These are phyloP conservation scores for Crotophaga sulcirostris DNA, from an alignment of 2,113 vertebrate genomes.

Conservation along the genomic window DNA sequence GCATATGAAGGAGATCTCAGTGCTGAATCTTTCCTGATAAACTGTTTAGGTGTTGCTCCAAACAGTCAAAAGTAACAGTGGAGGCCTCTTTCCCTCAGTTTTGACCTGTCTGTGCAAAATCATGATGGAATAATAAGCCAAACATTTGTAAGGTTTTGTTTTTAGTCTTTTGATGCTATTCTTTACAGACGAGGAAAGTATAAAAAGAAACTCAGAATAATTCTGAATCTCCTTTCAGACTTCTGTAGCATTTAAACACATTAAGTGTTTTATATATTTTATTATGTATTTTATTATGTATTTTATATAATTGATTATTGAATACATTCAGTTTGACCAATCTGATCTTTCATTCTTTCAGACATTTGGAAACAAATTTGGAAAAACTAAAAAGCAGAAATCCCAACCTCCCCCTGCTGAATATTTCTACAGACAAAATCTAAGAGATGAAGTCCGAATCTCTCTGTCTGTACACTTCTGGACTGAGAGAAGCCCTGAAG, in stretches of 20 bases:
- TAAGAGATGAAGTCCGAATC: background rate
- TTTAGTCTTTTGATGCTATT: background rate
- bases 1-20: background rate
- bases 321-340: background rate
- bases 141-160: background rate
- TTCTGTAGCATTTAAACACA: background rate
- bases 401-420: background rate
- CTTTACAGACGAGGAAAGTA: background rate
- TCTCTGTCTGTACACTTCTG: background rate
- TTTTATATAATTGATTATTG: background rate
- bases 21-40: background rate
- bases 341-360: background rate
- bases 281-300: too few species aligned
- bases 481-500: too few species aligned
- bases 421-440: background rate
- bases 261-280: too few species aligned
- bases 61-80: background rate
- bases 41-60: background rate
- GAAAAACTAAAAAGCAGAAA: background rate
- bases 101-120: background rate
- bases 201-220: background rate
- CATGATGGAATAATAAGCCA: background rate
- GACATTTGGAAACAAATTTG: background rate
- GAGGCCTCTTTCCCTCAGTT: background rate
- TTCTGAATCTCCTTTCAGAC: background rate